phyloP scores from a whole-genome alignment of 2,888 invertebrate genomes.

The Leucoma salicis region DNA sequence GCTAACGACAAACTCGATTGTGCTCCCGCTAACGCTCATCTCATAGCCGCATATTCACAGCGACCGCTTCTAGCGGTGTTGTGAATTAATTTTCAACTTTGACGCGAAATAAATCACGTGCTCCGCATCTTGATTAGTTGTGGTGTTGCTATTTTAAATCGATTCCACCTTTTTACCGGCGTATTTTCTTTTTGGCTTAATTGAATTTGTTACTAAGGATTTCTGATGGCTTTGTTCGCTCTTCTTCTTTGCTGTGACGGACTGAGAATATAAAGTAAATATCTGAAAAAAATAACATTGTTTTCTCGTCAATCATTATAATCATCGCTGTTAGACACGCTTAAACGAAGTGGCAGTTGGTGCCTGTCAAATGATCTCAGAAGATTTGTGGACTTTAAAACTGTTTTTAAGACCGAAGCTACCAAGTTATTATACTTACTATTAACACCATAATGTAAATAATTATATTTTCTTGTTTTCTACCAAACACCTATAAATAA shows the following conservation, averaged over 20 bases:
- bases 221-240: neutral
- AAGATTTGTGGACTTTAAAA: too few species aligned
- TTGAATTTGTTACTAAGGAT: constrained; percentile 26
- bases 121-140: constrained; percentile 65
- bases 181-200: constrained; percentile 30
- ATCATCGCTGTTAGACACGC: too few species aligned
- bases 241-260: too few species aligned
- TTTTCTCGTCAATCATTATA: too few species aligned
- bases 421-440: too few species aligned
- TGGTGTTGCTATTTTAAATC: constrained; percentile 50
- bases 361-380: too few species aligned
- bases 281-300: too few species aligned
- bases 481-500: neutral
- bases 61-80: constrained; percentile 43
- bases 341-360: too few species aligned
- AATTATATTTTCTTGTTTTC: neutral
- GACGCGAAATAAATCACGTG: constrained; percentile 69
- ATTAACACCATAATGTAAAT: too few species aligned
- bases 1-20: neutral
- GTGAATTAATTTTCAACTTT: constrained; percentile 75
- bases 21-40: neutral
- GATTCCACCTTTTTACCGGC: constrained; percentile 41
- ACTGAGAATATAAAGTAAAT: too few species aligned
- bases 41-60: constrained; percentile 8
- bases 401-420: too few species aligned